Base-by-base conservation (phyloP, 2,888 invertebrate genomes). In the Heliconius cydno region DNA sequence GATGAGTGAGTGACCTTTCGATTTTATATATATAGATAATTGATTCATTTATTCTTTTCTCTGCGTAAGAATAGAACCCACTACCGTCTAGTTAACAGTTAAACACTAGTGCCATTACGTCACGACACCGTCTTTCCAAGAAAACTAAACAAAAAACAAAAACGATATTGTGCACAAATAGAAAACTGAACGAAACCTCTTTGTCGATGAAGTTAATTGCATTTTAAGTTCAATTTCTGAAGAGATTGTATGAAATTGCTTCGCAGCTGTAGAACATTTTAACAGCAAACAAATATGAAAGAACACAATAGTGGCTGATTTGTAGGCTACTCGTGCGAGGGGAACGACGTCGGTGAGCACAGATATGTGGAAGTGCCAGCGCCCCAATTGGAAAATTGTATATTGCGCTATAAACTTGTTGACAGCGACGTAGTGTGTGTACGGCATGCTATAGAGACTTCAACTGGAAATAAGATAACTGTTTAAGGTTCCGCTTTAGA, bases 371-470 rank as follows among this genome's bases (percentile, higher is more conserved):
- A 88, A 87, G 86, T 88, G 88, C 87, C 87, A 87, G 88, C 89
- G 84, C 84, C 86, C 83, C 85, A 86, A 90, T 89, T 89, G 88
- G 87, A 89, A 89, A 90, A 90, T 89, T 89, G 86, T 88, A 86
- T 86, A 88, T 87, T 85, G 86, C 84, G 83, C 87, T 85, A 90
- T 90, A 89, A 88, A 90, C 86, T 87, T 86, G 87, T 86, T 86
- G 90, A 89, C 89, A 85, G 84, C 83, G 84, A 88, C 85, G 83
- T 86, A 90, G 86, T 82, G 78, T 79, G 57, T 74, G 38, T 41
- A 60, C n/a, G 15, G 41, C 25, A 38, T 9, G 9, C 19, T 74
- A 25, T 38, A 63, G 19, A 25, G 38, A n/a, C 41, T 60, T 74
- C 12, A 65, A 9, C 34, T 34, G 34, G 6, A n/a, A 57, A 73